A percentile compares a stretch with the other conserved stretches of the same genome.
Evolutionary conservation across 2,113 vertebrate species (phyloP).

Genomic region (Myotis davidii): DNA sequence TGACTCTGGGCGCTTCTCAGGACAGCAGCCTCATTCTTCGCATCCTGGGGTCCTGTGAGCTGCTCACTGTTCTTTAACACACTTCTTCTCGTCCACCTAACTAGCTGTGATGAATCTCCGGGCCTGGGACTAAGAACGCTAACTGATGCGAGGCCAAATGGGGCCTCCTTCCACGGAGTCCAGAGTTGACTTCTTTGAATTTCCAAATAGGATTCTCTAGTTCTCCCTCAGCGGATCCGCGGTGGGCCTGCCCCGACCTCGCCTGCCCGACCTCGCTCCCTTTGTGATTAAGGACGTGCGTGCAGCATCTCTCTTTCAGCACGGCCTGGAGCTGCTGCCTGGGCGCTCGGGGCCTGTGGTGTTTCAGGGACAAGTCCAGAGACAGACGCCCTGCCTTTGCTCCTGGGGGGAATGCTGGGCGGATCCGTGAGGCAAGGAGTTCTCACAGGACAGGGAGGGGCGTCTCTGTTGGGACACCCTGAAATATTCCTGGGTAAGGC

Average conservation of each 20-base stretch:
- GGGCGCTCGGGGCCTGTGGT: neutral
- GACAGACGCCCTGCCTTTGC: neutral
- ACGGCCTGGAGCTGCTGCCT: fast-evolving
- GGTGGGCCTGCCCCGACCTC: fast-evolving
- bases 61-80: neutral
- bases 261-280: fast-evolving
- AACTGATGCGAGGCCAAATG: fast-evolving
- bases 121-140: neutral
- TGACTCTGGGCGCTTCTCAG: neutral
- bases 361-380: neutral
- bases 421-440: neutral
- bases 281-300: too few species aligned
- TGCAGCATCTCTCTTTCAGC: neutral
- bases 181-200: neutral
- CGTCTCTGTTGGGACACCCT: fast-evolving
- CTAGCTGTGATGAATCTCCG: neutral
- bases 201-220: neutral
- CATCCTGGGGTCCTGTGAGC: neutral
- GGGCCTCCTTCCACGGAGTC: fast-evolving
- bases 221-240: neutral
- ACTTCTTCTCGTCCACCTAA: neutral
- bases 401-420: neutral
- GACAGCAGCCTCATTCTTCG: neutral
- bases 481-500: fast-evolving
- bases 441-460: neutral